A percentile compares a stretch with the other conserved stretches of the same genome.
These are phyloP conservation scores for Deilephila elpenor DNA, from an alignment of 2,888 invertebrate species.

Conservation along the genomic window DNA sequence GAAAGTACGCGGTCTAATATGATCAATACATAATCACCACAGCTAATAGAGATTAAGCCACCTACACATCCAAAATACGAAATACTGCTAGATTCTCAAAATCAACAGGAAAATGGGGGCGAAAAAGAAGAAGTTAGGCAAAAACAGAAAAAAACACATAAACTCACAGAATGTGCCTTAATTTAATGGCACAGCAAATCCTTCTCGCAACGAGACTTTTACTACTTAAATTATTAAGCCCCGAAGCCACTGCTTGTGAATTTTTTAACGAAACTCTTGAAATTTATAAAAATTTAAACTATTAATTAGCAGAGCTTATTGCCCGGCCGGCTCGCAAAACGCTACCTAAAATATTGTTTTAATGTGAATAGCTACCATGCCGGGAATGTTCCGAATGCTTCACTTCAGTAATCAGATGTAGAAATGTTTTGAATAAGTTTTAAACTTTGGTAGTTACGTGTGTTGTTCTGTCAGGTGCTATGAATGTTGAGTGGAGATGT, in stretches of 20 bases:
- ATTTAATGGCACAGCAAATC: conserved; percentile 7
- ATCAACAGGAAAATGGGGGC: too few relatives aligned
- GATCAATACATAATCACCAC: too few relatives aligned
- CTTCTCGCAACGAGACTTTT: not conserved
- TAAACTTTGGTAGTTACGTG: not conserved
- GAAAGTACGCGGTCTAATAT: too few relatives aligned
- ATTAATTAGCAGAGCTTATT: conserved; percentile 19
- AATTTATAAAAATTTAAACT: conserved; percentile 2
- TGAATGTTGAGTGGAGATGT: too few relatives aligned
- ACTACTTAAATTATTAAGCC: not conserved
- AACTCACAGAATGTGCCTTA: conserved; percentile 8
- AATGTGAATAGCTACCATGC: not conserved
- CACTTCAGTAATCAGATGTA: not conserved
- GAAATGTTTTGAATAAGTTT: not conserved
- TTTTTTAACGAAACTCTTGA: conserved; percentile 9
- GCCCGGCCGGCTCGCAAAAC: not conserved
- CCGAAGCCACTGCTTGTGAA: not conserved
- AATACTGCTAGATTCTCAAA: too few relatives aligned
- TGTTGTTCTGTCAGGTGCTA: not conserved
- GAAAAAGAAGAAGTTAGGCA: too few relatives aligned
- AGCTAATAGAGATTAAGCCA: too few relatives aligned
- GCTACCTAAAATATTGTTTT: conserved; percentile 13
- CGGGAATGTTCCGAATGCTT: not conserved
- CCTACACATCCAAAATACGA: too few relatives aligned
- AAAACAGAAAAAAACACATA: not conserved